These are phyloP conservation scores for Orchestes rusci DNA, from an alignment of 2,888 invertebrate genomes.

Conservation along the genomic window DNA sequence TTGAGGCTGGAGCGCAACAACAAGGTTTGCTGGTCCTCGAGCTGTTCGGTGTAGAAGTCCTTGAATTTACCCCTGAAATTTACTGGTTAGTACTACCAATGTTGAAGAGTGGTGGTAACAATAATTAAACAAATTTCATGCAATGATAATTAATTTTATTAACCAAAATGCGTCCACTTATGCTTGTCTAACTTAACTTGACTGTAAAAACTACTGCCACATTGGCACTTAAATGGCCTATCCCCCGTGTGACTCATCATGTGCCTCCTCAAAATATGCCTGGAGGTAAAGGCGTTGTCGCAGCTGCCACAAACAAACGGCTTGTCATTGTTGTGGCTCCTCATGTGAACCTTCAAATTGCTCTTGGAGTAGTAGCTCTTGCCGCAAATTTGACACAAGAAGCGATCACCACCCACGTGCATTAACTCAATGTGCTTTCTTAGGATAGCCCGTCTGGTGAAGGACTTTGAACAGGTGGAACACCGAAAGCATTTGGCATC, in stretches of 20 bases:
- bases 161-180: slow-evolving; percentile 31
- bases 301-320: slow-evolving; percentile 11
- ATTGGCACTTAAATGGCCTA: slow-evolving; percentile 47
- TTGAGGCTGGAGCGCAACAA: too few species aligned
- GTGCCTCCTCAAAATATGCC: slow-evolving; percentile 6
- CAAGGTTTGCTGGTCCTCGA: too few species aligned
- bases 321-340: slow-evolving; percentile 22
- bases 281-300: slow-evolving; percentile 30
- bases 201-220: slow-evolving; percentile 43
- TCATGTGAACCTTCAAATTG: slow-evolving; percentile 39
- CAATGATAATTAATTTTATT: neutral
- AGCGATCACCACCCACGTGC: slow-evolving; percentile 49
- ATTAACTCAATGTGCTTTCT: slow-evolving; percentile 44
- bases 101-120: slow-evolving; percentile 11
- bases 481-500: slow-evolving; percentile 41
- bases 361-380: slow-evolving; percentile 39
- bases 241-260: slow-evolving; percentile 45
- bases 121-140: neutral
- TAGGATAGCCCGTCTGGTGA: slow-evolving; percentile 40
- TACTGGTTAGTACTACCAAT: neutral
- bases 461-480: slow-evolving; percentile 41
- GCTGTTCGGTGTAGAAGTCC: slow-evolving; percentile 1
- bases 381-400: slow-evolving; percentile 35
- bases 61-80: slow-evolving; percentile 5
- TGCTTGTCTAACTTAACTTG: slow-evolving; percentile 34